Percentiles rank a stretch among this genome's conserved stretches.
Evolutionary conservation across 2,888 invertebrate species (phyloP).

Genomic region (Agonopterix alstromeriana): DNA sequence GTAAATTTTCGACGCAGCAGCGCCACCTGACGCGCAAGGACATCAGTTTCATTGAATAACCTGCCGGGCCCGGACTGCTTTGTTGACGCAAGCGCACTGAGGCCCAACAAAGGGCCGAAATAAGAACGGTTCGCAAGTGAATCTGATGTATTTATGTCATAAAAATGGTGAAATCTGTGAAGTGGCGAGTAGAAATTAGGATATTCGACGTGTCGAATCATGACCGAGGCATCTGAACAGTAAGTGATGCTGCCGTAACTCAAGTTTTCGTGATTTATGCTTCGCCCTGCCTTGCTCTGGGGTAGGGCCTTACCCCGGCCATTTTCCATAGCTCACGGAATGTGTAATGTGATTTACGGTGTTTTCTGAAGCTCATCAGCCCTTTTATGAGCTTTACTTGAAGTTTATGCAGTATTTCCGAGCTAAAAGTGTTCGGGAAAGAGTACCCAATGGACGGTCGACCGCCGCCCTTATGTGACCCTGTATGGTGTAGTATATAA

Average conservation of each 20-base stretch:
- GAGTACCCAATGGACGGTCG: constrained; percentile 21
- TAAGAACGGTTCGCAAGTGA: constrained; percentile 69
- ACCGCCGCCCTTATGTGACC: constrained; percentile 68
- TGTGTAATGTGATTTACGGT: constrained; percentile 38
- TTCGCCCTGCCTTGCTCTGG: constrained; percentile 60
- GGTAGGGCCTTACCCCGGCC: constrained; percentile 69
- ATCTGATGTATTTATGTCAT: constrained; percentile 85
- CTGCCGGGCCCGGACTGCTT: constrained; percentile 64
- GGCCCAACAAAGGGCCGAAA: constrained; percentile 76
- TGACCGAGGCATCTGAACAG: constrained; percentile 95
- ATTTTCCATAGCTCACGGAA: constrained; percentile 58
- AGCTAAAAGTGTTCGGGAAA: constrained; percentile 20
- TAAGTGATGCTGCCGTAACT: constrained; percentile 76
- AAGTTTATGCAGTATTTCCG: constrained; percentile 12
- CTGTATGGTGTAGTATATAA: constrained; percentile 54
- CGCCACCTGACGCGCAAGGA: constrained; percentile 69
- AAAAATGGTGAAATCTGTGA: constrained; percentile 90
- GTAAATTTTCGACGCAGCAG: constrained; percentile 46
- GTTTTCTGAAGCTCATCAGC: constrained; percentile 21
- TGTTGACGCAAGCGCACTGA: constrained; percentile 71
- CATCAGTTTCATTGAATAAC: constrained; percentile 67
- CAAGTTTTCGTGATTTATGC: constrained; percentile 41
- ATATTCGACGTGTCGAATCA: constrained; percentile 90
- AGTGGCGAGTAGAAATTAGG: constrained; percentile 89
- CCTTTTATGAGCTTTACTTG: constrained; percentile 11